Conservation (phyloP, 2,113 vertebrate genomes). For the Neoarius graeffei region DNA sequence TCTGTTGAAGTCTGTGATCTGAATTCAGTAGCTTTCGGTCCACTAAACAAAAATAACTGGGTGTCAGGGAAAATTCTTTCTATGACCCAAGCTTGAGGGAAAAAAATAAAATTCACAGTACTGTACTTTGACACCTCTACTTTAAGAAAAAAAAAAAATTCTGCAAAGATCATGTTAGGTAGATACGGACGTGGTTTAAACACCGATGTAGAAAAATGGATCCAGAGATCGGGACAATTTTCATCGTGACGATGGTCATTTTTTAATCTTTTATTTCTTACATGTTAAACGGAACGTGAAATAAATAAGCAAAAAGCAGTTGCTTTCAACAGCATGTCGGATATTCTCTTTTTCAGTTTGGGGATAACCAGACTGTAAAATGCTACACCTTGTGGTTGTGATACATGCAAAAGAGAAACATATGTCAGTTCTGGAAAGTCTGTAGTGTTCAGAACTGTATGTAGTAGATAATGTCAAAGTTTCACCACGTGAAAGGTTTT, state of each 20-base stretch:
- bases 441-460: background rate
- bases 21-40: too few relatives aligned
- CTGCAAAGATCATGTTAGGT: background rate
- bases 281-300: background rate
- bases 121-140: background rate
- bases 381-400: background rate
- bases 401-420: background rate
- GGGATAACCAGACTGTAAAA: background rate
- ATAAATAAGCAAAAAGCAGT: background rate
- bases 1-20: too few relatives aligned
- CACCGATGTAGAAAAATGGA: background rate
- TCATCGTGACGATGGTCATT: background rate
- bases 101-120: too few relatives aligned
- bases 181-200: background rate
- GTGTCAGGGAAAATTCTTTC: too few relatives aligned
- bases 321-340: background rate
- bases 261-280: background rate
- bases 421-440: background rate
- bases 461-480: background rate
- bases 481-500: conserved; percentile 10
- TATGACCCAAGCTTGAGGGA: too few relatives aligned
- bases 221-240: too few relatives aligned
- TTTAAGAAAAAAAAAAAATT: background rate
- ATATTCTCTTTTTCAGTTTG: background rate
- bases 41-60: too few relatives aligned